These are phyloP conservation scores for Belgica antarctica DNA, from an alignment of 2,888 invertebrate genomes.

Conservation along the genomic window DNA sequence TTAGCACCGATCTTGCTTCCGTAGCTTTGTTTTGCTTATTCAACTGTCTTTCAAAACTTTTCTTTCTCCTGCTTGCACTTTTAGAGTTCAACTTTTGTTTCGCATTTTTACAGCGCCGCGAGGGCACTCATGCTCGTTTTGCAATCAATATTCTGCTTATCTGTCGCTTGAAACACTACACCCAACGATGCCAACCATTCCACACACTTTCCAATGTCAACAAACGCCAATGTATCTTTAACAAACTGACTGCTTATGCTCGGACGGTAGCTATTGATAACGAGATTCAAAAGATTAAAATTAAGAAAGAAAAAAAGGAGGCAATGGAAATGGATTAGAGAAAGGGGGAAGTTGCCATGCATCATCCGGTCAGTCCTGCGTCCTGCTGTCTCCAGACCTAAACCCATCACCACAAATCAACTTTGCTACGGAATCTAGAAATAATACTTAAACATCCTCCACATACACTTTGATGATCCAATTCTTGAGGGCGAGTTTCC, in stretches of 20 bases:
- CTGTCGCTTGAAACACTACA: conserved; percentile 68
- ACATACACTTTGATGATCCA: conserved; percentile 94
- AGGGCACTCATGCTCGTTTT: conserved; percentile 69
- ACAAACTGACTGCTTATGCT: conserved; percentile 83
- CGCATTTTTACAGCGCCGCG: conserved; percentile 1
- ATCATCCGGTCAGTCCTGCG: not conserved
- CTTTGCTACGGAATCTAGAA: too few species aligned
- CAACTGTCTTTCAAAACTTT: too few species aligned
- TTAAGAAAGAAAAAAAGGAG: not conserved
- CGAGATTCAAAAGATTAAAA: conserved; percentile 50
- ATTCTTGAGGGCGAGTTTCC: conserved; percentile 85
- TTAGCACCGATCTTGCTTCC: too few species aligned
- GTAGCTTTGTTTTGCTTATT: too few species aligned
- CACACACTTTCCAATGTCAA: conserved; percentile 75
- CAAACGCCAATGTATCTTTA: conserved; percentile 84
- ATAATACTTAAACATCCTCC: conserved; percentile 21
- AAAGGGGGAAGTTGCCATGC: not conserved
- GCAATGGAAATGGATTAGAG: not conserved
- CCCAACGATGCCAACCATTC: conserved; percentile 84
- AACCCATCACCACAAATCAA: conserved; percentile 40
- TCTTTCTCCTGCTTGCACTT: not conserved
- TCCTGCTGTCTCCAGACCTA: not conserved
- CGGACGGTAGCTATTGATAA: conserved; percentile 86
- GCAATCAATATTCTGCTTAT: conserved; percentile 81
- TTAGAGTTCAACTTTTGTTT: not conserved